A percentile compares a stretch with the other conserved stretches of the same genome.
These are phyloP conservation scores for Tetranychus urticae DNA, from an alignment of 1,140 invertebrate genomes.

Conservation along the genomic window DNA sequence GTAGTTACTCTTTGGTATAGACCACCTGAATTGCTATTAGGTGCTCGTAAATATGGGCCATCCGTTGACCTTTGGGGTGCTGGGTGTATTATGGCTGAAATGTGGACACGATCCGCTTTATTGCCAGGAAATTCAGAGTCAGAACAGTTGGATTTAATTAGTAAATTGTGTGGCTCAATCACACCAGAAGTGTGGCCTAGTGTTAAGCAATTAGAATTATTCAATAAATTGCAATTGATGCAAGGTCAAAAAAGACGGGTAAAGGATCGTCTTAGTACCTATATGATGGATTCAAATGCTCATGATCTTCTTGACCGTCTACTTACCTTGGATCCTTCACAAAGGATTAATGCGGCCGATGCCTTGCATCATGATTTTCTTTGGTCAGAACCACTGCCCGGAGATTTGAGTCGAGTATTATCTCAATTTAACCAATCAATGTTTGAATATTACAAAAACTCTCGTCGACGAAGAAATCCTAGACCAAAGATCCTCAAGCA, in stretches of 20 bases:
- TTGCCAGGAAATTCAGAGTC: conserved; percentile 74
- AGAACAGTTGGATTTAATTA: conserved; percentile 79
- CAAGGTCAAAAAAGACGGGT: conserved; percentile 44
- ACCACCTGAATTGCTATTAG: conserved; percentile 63
- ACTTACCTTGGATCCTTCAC: conserved; percentile 66
- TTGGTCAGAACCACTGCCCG: conserved; percentile 85
- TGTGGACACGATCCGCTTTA: conserved; percentile 66
- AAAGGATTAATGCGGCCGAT: conserved; percentile 66
- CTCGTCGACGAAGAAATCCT: conserved; percentile 17
- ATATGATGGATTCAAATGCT: conserved; percentile 72
- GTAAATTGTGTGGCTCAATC: conserved; percentile 84
- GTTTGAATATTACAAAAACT: conserved; percentile 81
- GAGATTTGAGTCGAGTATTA: conserved; percentile 71
- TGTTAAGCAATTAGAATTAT: conserved; percentile 73
- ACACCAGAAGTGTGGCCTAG: conserved; percentile 60
- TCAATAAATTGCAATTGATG: conserved; percentile 64
- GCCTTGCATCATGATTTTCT: conserved; percentile 94
- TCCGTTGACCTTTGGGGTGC: conserved; percentile 96
- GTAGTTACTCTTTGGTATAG: conserved; percentile 97
- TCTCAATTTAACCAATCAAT: conserved; percentile 77
- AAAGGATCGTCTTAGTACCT: conserved; percentile 42
- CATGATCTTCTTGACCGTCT: conserved; percentile 82
- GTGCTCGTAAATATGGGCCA: conserved; percentile 83
- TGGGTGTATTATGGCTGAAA: conserved; percentile 65
- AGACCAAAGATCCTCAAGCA: no score